A percentile compares a stretch with the other conserved stretches of the same genome.
Evolutionary conservation across 30 jellyfish, hydroid and myxozoan genomes (phyloP).

Genomic region (Aurelia aurita): DNA sequence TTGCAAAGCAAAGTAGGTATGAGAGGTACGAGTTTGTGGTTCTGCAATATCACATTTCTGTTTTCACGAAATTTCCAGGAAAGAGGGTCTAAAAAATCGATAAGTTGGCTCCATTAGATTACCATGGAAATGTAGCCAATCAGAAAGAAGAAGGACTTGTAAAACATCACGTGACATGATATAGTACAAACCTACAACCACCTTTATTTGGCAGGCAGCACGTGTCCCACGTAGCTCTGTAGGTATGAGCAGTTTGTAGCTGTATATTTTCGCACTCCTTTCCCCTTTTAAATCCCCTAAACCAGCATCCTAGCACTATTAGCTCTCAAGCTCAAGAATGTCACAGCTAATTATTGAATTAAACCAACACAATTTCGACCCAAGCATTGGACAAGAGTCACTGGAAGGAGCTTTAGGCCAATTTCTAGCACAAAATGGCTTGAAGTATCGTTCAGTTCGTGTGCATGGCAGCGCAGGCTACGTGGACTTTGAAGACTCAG

Average conservation of each 20-base stretch:
- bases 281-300: constrained; percentile 28
- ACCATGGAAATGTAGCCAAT: constrained; percentile 21
- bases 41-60: too few species aligned
- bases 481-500: constrained; percentile 85
- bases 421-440: constrained; percentile 64
- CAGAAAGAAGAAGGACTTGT: constrained; percentile 45
- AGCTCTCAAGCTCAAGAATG: constrained; percentile 60
- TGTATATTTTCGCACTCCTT: constrained; percentile 10
- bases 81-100: too few species aligned
- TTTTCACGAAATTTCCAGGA: too few species aligned
- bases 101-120: too few species aligned
- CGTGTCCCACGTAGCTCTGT: constrained; percentile 66
- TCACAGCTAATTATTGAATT: constrained; percentile 63
- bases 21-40: too few species aligned
- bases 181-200: constrained; percentile 37
- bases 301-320: background rate
- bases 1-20: too few species aligned
- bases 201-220: constrained; percentile 73
- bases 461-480: constrained; percentile 63
- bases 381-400: constrained; percentile 54
- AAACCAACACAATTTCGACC: constrained; percentile 55
- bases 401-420: constrained; percentile 78
- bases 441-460: constrained; percentile 42
- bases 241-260: constrained; percentile 70
- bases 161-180: constrained; percentile 68